A percentile compares a stretch with the other conserved stretches of the same genome.
phyloP scores from a whole-genome alignment of 2,888 invertebrate species.

The Drosophila anomelani region DNA sequence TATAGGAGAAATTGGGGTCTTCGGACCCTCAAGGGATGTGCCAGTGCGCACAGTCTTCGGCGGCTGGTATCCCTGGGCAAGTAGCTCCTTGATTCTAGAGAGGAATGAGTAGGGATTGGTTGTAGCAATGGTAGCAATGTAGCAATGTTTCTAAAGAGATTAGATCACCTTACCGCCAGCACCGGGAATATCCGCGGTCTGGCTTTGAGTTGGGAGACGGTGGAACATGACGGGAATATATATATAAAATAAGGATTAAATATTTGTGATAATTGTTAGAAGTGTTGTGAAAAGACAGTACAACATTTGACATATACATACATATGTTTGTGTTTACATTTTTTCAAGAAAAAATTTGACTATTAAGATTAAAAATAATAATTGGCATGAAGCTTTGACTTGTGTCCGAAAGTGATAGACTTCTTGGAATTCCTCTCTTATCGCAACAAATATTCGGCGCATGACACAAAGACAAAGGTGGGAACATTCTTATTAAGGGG shows the following conservation, averaged over 20 bases:
- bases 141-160: no score
- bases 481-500: no score
- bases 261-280: not conserved
- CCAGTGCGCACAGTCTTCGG: conserved; percentile 78
- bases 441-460: no score
- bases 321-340: not conserved
- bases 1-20: conserved; percentile 97
- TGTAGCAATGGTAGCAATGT: no score
- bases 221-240: conserved; percentile 2
- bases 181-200: not conserved
- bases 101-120: no score
- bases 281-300: not conserved
- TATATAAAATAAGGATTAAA: not conserved
- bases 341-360: no score
- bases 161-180: conserved; percentile 19
- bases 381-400: no score
- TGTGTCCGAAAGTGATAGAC: no score
- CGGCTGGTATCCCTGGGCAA: conserved; percentile 90
- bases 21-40: conserved; percentile 85
- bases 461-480: no score
- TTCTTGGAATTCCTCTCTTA: no score
- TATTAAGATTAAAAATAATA: no score
- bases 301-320: not conserved
- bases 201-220: not conserved
- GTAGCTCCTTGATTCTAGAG: conserved; percentile 92